Conservation (phyloP, 2,888 invertebrate genomes). For the Alcis repandata region DNA sequence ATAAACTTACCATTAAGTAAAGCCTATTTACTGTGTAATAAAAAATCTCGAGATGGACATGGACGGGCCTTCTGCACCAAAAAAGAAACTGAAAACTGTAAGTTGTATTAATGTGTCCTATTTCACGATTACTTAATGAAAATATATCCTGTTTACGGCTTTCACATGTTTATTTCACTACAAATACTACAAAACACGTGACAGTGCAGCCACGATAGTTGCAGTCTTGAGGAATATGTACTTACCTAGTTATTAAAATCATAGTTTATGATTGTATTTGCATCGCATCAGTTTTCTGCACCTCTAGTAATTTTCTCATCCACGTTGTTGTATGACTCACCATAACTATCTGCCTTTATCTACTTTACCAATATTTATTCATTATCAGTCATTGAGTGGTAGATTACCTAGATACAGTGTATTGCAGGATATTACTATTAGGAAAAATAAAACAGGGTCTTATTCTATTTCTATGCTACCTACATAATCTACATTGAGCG, state of each 20-base stretch:
- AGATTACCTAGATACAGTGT: too few species aligned
- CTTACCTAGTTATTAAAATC: too few species aligned
- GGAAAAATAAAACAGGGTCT: too few species aligned
- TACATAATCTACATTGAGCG: too few species aligned
- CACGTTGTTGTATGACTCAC: too few species aligned
- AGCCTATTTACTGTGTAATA: not conserved
- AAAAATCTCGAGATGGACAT: conserved; percentile 44
- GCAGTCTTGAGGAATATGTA: too few species aligned
- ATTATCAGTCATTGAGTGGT: too few species aligned
- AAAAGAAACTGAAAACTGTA: conserved; percentile 82
- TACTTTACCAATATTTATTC: too few species aligned
- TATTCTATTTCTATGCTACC: too few species aligned
- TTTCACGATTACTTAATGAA: not conserved
- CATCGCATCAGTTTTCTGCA: not conserved
- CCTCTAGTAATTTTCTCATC: too few species aligned
- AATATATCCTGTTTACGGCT: not conserved
- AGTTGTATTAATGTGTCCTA: conserved; percentile 50
- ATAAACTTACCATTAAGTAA: not conserved
- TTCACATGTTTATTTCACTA: not conserved
- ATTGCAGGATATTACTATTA: too few species aligned
- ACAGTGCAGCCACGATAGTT: not conserved
- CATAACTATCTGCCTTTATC: too few species aligned
- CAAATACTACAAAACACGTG: not conserved
- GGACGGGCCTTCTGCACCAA: conserved; percentile 78
- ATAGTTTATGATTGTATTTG: not conserved